Conservation (phyloP, 2,888 invertebrate genomes). For the Ganaspis brasiliensis region DNA sequence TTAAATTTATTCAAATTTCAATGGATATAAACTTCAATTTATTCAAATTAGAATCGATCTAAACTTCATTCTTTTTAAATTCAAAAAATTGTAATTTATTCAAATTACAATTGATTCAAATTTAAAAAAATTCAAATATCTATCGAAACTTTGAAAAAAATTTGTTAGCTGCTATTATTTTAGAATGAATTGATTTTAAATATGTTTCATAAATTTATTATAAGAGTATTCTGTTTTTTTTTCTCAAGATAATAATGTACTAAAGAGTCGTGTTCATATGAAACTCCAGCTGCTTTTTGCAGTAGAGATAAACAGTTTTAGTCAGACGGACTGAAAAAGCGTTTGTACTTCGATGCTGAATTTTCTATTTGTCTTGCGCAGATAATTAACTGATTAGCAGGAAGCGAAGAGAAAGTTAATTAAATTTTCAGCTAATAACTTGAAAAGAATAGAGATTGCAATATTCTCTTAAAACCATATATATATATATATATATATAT, state of each 20-base stretch:
- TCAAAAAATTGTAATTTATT: too few species aligned
- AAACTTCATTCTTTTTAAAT: too few species aligned
- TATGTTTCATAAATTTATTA: not conserved
- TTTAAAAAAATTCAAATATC: too few species aligned
- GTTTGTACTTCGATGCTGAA: not conserved
- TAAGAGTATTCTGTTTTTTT: not conserved
- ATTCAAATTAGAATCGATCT: too few species aligned
- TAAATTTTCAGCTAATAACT: not conserved
- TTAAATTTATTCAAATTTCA: too few species aligned
- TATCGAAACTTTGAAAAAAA: too few species aligned
- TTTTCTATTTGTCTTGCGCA: not conserved
- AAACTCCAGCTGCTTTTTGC: not conserved
- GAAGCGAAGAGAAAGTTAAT: not conserved
- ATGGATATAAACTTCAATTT: too few species aligned
- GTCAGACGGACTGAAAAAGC: not conserved
- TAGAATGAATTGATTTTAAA: not conserved
- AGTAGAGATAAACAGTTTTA: not conserved
- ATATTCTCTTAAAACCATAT: not conserved
- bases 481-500: too few species aligned
- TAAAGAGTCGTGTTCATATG: not conserved
- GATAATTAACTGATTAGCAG: constrained; percentile 16
- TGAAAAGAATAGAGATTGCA: not conserved
- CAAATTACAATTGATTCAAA: too few species aligned
- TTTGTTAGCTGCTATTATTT: too few species aligned
- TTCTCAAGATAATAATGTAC: not conserved